Percentiles rank a stretch among this genome's conserved stretches.
phyloP scores from a whole-genome alignment of 1,140 invertebrate genomes.

The Gonioctena quinquepunctata region DNA sequence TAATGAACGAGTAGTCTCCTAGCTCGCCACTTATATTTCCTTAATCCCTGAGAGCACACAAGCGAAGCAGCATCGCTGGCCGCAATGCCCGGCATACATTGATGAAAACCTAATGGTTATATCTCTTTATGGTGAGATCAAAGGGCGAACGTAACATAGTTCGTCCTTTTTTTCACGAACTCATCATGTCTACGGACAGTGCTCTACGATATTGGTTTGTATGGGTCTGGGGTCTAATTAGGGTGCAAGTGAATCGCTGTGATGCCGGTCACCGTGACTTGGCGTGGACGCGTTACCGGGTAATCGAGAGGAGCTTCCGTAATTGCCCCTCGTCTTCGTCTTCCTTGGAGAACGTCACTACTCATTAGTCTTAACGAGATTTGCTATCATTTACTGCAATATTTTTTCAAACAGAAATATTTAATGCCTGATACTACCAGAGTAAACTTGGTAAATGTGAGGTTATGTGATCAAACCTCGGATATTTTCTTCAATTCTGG shows the following conservation, averaged over 20 bases:
- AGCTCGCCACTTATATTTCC: slow-evolving; percentile 56
- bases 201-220: slow-evolving; percentile 26
- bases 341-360: no score
- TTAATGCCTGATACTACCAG: no score
- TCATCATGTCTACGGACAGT: slow-evolving; percentile 48
- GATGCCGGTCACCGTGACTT: slow-evolving; percentile 34
- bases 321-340: slow-evolving; percentile 17
- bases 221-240: slow-evolving; percentile 43
- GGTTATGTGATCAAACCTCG: no score
- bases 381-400: no score
- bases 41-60: slow-evolving; percentile 56
- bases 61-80: slow-evolving; percentile 43
- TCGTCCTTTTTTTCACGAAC: slow-evolving; percentile 52
- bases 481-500: no score
- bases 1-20: slow-evolving; percentile 55
- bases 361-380: no score
- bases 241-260: slow-evolving; percentile 25
- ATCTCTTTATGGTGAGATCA: slow-evolving; percentile 57
- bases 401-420: no score
- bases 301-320: slow-evolving; percentile 21
- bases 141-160: slow-evolving; percentile 48
- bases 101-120: slow-evolving; percentile 57
- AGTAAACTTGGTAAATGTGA: no score
- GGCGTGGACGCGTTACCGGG: slow-evolving; percentile 12
- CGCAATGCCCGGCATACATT: slow-evolving; percentile 49